Evolutionary conservation across 1,140 invertebrate species (phyloP).

Genomic region (Drosophila bifasciata): DNA sequence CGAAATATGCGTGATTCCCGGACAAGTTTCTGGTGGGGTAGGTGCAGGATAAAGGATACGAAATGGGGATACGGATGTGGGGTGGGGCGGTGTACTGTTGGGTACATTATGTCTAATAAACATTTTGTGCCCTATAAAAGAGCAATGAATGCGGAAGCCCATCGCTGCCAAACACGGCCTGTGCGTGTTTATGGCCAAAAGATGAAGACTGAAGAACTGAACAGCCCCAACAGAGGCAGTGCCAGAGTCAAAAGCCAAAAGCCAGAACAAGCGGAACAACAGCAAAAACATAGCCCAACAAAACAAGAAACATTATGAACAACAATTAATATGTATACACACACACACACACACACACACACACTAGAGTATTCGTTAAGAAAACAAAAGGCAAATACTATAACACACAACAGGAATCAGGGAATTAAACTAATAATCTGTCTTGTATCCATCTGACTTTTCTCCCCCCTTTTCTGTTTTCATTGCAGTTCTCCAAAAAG

Average conservation of each 20-base stretch:
- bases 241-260: conserved; percentile 2
- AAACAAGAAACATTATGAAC: conserved; percentile 50
- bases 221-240: conserved; percentile 9
- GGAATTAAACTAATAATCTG: conserved; percentile 72
- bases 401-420: conserved; percentile 3
- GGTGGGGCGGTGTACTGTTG: no score
- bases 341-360: conserved; percentile 8
- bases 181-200: conserved; percentile 72
- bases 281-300: conserved; percentile 4
- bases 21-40: conserved; percentile 35
- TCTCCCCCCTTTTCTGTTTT: no score
- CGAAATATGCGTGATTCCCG: conserved; percentile 71
- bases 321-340: conserved; percentile 69
- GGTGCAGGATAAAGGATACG: conserved; percentile 7
- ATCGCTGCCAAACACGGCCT: conserved; percentile 71
- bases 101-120: conserved; percentile 75
- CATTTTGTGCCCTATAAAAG: conserved; percentile 71
- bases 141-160: conserved; percentile 64
- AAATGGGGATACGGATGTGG: no score
- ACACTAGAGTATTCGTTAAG: neutral
- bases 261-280: conserved; percentile 16
- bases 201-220: conserved; percentile 37
- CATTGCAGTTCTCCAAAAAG: conserved; percentile 33
- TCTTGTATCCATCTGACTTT: conserved; percentile 32
- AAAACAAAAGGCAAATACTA: conserved; percentile 3